phyloP scores from a whole-genome alignment of 1,140 invertebrate genomes.

The Archivesica marissinica region DNA sequence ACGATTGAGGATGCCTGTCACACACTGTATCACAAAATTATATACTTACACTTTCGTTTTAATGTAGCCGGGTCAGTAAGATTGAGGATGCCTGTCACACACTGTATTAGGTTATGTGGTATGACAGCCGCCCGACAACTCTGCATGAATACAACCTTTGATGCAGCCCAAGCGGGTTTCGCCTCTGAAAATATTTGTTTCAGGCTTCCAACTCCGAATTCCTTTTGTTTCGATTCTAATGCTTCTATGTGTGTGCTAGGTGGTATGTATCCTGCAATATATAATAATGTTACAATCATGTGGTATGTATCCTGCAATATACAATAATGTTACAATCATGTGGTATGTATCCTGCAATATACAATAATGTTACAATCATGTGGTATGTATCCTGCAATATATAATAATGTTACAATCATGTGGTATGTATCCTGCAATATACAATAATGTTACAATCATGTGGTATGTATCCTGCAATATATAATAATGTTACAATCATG shows the following conservation, averaged over 20 bases:
- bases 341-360: no score
- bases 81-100: slow-evolving; percentile 2
- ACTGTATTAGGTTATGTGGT: slow-evolving; percentile 15
- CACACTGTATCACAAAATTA: background rate
- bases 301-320: no score
- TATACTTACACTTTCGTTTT: slow-evolving; percentile 27
- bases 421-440: no score
- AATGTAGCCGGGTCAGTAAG: background rate
- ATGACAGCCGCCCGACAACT: slow-evolving; percentile 2
- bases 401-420: no score
- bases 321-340: no score
- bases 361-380: no score
- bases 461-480: no score
- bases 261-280: slow-evolving; percentile 28
- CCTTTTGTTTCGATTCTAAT: slow-evolving; percentile 5
- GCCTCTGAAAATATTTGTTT: background rate
- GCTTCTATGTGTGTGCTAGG: background rate
- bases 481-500: no score
- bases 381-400: no score
- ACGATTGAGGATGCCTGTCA: no score
- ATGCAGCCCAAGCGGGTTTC: background rate
- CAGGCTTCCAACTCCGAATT: slow-evolving; percentile 6
- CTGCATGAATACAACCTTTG: slow-evolving; percentile 42
- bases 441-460: no score
- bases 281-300: no score